Evolutionary conservation across 2,113 vertebrate genomes (phyloP).

Genomic region (Osmerus eperlanus): DNA sequence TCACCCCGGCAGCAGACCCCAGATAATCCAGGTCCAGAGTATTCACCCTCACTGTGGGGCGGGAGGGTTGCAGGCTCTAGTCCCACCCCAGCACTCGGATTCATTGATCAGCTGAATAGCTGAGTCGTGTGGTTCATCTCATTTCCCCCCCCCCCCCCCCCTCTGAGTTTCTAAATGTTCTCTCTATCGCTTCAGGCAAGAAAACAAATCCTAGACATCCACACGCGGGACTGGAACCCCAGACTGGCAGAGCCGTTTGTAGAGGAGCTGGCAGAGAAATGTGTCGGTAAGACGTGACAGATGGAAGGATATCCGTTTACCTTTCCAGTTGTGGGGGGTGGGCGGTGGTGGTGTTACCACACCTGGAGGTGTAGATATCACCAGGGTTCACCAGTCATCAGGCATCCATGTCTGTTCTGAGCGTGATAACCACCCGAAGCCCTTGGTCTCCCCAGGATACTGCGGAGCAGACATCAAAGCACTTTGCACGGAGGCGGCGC

Average conservation of each 20-base stretch:
- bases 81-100: too few relatives aligned
- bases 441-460: conserved; percentile 77
- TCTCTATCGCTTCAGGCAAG: conserved; percentile 79
- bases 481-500: conserved; percentile 97
- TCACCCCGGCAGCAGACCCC: conserved; percentile 6
- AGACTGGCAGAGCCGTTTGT: conserved; percentile 90
- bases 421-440: not conserved
- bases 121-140: too few relatives aligned
- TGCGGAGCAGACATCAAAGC: conserved; percentile 99
- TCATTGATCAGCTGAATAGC: too few relatives aligned
- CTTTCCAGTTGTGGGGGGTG: too few relatives aligned
- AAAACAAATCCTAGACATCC: conserved; percentile 98
- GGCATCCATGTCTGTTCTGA: not conserved
- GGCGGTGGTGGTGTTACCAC: not conserved
- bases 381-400: not conserved
- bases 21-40: not conserved
- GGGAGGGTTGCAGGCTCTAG: not conserved
- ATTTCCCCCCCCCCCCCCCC: not conserved
- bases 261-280: conserved; percentile 97
- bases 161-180: not conserved
- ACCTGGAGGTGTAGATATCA: not conserved
- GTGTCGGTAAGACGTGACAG: conserved; percentile 85
- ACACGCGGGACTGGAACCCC: conserved; percentile 97
- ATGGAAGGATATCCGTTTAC: not conserved
- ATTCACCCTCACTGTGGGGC: too few relatives aligned